These are phyloP conservation scores for Micrasema minimum DNA, from an alignment of 1,140 invertebrate species.

Conservation along the genomic window DNA sequence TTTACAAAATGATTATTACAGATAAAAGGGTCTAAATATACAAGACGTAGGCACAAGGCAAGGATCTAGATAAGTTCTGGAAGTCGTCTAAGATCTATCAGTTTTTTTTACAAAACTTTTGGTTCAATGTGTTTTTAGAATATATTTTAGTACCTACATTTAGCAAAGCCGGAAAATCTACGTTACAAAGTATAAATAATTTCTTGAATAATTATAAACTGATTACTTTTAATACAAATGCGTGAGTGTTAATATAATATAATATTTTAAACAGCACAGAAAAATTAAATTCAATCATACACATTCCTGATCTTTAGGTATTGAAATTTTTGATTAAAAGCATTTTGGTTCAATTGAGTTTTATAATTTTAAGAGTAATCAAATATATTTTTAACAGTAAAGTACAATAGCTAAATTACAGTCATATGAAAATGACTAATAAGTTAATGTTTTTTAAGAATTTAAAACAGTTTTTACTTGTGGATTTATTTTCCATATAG, in stretches of 20 bases:
- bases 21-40: constrained; percentile 26
- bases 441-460: too few species aligned
- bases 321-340: neutral
- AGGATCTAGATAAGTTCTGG: constrained; percentile 18
- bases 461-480: neutral
- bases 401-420: too few species aligned
- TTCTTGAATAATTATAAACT: too few species aligned
- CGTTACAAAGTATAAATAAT: neutral
- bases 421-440: too few species aligned
- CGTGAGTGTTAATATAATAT: neutral
- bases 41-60: constrained; percentile 28
- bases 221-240: too few species aligned
- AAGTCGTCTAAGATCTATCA: constrained; percentile 26
- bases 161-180: constrained; percentile 13
- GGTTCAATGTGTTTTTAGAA: constrained; percentile 28
- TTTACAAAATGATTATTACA: constrained; percentile 24
- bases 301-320: neutral
- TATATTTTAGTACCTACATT: constrained; percentile 12
- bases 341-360: too few species aligned
- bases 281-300: neutral
- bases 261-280: neutral
- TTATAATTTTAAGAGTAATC: too few species aligned
- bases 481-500: neutral
- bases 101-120: constrained; percentile 31
- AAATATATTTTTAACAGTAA: too few species aligned